Evolutionary conservation across 2,797 vertebrate genomes (phyloP), one percentile per base, ranked within the genome.

Genomic region (Aselliscus stoliczkanus): DNA sequence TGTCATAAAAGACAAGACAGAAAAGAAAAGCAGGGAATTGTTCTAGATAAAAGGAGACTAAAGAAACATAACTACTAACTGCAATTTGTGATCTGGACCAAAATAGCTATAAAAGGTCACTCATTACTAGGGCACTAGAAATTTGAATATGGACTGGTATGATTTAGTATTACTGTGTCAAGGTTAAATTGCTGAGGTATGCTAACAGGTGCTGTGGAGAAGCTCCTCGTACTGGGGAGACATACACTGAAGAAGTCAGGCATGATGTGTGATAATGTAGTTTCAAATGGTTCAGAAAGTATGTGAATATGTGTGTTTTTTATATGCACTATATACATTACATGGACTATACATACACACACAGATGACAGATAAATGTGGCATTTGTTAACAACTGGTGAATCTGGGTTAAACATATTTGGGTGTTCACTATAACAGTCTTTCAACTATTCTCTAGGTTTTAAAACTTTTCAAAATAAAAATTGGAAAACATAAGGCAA

Each of bases 391-490:
- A 64, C 20, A 79, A 60, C 0, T 25, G 39, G 65, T 64, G 20
- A 81, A 81, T 58, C 42, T 29, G 79, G 39, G 10, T 56, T 79
- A 83, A 50, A 77, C 77, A 73, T 37, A 77, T 44, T 44, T 76
- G 29, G 7, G 73, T 72, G 15, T 31, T 85, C 62, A 52, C 23
- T 90, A 4, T 73, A 42, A 84, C 0, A 54, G 31, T 37, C 34
- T 82, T 72, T 37, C 29, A 90, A 70, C 11, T 70, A 90, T 65
- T 92, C 54, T 81, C 81, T 44, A 65, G 15, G 52, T 54, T 73
- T 83, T 25, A 47, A 90, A 95, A 75, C 5, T 69, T 89, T 52
- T 58, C 44, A 93, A 91, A 81, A 87, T 69, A 84, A 92, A 88
- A 81, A 2, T 10, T 56, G 23, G 27, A 79, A 54, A 82, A 64